Evolutionary conservation across 1,140 invertebrate species (phyloP).

Genomic region (Papilio polyxenes): DNA sequence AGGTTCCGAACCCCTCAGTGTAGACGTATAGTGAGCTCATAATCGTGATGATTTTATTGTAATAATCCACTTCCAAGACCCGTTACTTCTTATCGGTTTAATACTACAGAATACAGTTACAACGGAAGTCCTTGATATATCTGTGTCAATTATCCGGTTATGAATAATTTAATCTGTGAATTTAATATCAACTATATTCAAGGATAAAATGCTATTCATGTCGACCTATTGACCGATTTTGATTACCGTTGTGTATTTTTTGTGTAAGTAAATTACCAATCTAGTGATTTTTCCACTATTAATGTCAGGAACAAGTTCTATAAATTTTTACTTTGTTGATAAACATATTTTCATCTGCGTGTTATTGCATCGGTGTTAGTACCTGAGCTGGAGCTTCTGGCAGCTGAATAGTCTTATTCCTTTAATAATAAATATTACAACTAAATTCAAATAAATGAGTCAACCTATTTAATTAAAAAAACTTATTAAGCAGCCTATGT

Average conservation of each 20-base stretch:
- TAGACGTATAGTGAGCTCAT: too few species aligned
- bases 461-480: too few species aligned
- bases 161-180: not conserved
- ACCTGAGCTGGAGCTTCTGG: too few species aligned
- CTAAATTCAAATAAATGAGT: too few species aligned
- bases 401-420: too few species aligned
- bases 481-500: too few species aligned
- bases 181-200: slow-evolving; percentile 1
- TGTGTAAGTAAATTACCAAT: not conserved
- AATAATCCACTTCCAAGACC: not conserved
- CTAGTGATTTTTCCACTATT: not conserved
- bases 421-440: too few species aligned
- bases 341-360: too few species aligned
- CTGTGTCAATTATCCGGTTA: slow-evolving; percentile 14
- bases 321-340: not conserved
- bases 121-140: slow-evolving; percentile 16
- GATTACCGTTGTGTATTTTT: not conserved
- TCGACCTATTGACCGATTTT: not conserved
- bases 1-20: too few species aligned
- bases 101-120: not conserved
- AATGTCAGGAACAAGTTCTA: not conserved
- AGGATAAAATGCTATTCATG: slow-evolving; percentile 5
- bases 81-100: slow-evolving; percentile 18
- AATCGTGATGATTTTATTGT: too few species aligned
- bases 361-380: too few species aligned